Evolutionary conservation across 2,113 vertebrate genomes (phyloP).

Genomic region (Pomatostomus ruficeps): DNA sequence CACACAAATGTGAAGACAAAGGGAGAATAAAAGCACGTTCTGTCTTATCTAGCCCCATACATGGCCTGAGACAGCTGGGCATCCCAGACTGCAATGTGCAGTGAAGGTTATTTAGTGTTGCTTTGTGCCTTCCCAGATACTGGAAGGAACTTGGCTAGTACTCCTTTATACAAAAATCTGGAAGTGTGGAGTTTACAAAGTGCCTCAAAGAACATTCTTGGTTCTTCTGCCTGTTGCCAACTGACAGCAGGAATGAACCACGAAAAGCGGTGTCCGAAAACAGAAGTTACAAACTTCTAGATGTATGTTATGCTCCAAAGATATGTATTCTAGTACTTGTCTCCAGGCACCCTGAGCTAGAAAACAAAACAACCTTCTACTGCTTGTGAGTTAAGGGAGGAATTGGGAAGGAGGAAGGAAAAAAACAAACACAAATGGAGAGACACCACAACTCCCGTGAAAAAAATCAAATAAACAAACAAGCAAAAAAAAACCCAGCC

Average conservation of each 20-base stretch:
- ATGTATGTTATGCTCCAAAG: neutral
- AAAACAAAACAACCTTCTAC: neutral
- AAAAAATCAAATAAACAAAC: neutral
- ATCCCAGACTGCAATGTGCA: neutral
- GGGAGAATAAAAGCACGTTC: neutral
- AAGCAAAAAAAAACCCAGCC: neutral
- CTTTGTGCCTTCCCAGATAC: neutral
- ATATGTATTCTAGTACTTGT: neutral
- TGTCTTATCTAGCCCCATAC: neutral
- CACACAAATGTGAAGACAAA: neutral
- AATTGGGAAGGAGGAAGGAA: neutral
- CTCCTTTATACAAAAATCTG: neutral
- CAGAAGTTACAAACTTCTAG: neutral
- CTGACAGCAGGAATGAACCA: neutral
- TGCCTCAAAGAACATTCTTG: neutral
- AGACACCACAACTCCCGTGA: neutral
- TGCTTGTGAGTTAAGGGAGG: neutral
- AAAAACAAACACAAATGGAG: neutral
- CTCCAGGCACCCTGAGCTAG: neutral
- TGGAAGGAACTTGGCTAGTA: neutral
- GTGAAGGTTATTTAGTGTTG: neutral
- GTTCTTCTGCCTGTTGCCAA: neutral
- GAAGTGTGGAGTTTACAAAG: neutral
- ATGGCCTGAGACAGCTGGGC: neutral
- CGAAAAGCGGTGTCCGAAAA: neutral